A percentile compares a stretch with the other conserved stretches of the same genome.
Evolutionary conservation across 2,113 vertebrate species (phyloP).

Genomic region (Clarias batrachus): DNA sequence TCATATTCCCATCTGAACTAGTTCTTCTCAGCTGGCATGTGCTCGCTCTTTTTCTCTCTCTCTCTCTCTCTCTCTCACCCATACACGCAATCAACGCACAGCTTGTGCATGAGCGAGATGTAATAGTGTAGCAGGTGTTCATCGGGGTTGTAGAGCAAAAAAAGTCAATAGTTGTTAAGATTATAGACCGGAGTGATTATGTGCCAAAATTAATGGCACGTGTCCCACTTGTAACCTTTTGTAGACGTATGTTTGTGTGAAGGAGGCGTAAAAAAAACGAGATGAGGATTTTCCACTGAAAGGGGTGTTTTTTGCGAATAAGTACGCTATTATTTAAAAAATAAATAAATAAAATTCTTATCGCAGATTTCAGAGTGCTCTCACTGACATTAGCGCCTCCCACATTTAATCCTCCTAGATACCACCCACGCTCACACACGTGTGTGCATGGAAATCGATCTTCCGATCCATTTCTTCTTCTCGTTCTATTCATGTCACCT

Average conservation of each 20-base stretch:
- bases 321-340: conserved; percentile 22
- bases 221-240: background rate
- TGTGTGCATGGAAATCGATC: conserved; percentile 39
- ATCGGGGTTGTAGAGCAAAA: conserved; percentile 17
- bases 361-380: conserved; percentile 26
- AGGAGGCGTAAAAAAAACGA: background rate
- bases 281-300: background rate
- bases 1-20: conserved; percentile 72
- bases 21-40: conserved; percentile 39
- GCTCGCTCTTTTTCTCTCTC: background rate
- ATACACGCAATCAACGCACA: conserved; percentile 18
- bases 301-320: background rate
- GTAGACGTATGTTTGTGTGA: background rate
- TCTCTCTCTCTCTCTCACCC: conserved; percentile 20
- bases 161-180: conserved; percentile 18
- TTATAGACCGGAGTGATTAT: background rate
- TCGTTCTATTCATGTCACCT: conserved; percentile 25
- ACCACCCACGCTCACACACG: conserved; percentile 20
- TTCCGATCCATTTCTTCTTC: conserved; percentile 24
- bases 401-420: background rate
- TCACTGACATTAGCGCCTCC: conserved; percentile 7
- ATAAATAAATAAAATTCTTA: conserved; percentile 15
- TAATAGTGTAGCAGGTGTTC: conserved; percentile 36
- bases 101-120: conserved; percentile 15
- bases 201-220: background rate